Evolutionary conservation across 1,140 invertebrate genomes (phyloP).

Genomic region (Megathymus violae): DNA sequence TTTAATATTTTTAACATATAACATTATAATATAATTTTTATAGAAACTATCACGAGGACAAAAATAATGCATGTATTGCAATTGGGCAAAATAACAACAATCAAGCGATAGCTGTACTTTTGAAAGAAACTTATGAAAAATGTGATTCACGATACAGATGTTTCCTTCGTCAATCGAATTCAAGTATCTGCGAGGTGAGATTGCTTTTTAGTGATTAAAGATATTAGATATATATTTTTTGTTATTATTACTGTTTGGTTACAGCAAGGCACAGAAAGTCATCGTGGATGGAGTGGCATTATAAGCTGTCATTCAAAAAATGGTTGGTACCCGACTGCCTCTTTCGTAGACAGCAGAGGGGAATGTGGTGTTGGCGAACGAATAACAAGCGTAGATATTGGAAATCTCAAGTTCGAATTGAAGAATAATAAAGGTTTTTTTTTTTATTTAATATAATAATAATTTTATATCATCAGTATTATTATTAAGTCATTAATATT

Average conservation of each 20-base stretch:
- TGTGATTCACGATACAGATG: constrained; percentile 84
- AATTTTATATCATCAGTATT: no score
- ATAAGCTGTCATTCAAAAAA: constrained; percentile 84
- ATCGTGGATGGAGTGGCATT: constrained; percentile 83
- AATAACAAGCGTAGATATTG: constrained; percentile 79
- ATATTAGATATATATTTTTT: no score
- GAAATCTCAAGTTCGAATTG: constrained; percentile 79
- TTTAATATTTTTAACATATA: no score
- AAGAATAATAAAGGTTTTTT: constrained; percentile 73
- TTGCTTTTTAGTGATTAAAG: background rate
- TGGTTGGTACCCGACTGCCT: constrained; percentile 86
- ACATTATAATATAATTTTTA: constrained; percentile 36
- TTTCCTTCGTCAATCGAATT: constrained; percentile 67
- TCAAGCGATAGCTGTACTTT: constrained; percentile 66
- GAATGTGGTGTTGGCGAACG: constrained; percentile 78
- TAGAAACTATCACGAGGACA: constrained; percentile 51
- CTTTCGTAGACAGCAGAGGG: constrained; percentile 82
- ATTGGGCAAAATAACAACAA: constrained; percentile 75
- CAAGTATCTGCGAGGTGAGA: constrained; percentile 72
- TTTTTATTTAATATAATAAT: background rate
- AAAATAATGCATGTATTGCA: constrained; percentile 83
- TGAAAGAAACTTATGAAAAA: constrained; percentile 75
- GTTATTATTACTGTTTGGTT: background rate
- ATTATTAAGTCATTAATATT: no score
- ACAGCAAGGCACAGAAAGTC: background rate